Percentiles rank a stretch among this genome's conserved stretches.
phyloP scores from a whole-genome alignment of 2,113 vertebrate species.

The Odocoileus virginianus region DNA sequence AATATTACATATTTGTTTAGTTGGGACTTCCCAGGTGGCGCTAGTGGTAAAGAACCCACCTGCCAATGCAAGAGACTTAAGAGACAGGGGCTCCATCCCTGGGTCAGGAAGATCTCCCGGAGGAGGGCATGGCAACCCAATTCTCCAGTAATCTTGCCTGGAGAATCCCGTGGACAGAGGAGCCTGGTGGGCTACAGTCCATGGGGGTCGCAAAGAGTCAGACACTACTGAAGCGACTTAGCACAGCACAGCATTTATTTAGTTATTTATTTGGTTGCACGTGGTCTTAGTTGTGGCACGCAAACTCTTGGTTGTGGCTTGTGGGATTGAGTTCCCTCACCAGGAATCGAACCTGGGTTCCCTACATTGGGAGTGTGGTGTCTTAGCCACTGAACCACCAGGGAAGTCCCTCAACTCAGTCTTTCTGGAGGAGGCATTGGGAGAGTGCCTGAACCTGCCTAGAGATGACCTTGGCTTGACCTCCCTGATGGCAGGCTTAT shows the following conservation, averaged over 20 bases:
- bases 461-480: constrained; percentile 30
- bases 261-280: background rate
- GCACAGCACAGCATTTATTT: background rate
- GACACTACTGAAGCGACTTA: background rate
- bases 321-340: background rate
- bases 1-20: background rate
- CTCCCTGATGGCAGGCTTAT: background rate
- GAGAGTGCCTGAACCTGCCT: background rate
- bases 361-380: background rate
- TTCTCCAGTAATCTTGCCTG: background rate
- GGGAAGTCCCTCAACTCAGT: background rate
- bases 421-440: background rate
- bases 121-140: background rate
- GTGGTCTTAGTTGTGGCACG: background rate
- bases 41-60: background rate
- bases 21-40: background rate
- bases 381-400: background rate
- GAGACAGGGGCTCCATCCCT: background rate
- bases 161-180: background rate
- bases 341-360: background rate
- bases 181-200: background rate
- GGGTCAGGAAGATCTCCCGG: background rate
- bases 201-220: background rate
- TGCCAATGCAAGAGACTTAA: background rate
- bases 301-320: too few relatives aligned